These are phyloP conservation scores for Apogon talboti DNA, from an alignment of 2,797 vertebrate species.

Conservation along the genomic window DNA sequence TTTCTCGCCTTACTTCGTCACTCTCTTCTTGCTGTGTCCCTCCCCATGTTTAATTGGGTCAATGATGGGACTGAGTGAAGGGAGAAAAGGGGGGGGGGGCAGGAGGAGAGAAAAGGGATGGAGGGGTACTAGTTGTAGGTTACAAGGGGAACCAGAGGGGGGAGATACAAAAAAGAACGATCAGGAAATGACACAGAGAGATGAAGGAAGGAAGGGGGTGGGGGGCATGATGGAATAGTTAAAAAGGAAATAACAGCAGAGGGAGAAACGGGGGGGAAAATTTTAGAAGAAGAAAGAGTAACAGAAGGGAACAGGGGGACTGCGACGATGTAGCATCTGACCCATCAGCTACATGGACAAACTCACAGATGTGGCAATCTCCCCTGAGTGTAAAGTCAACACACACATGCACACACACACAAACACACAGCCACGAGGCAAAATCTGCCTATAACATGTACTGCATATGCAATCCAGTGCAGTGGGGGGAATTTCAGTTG, in stretches of 20 bases:
- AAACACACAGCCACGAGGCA: slow-evolving; percentile 53
- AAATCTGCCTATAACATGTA: slow-evolving; percentile 63
- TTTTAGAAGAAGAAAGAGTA: slow-evolving; percentile 28
- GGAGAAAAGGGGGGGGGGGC: slow-evolving; percentile 40
- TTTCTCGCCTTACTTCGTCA: slow-evolving; percentile 56
- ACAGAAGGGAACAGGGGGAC: slow-evolving; percentile 25
- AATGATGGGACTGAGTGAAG: slow-evolving; percentile 72
- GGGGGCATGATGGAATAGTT: slow-evolving; percentile 18
- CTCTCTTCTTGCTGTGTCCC: slow-evolving; percentile 64
- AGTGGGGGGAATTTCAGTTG: slow-evolving; percentile 20
- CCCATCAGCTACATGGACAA: slow-evolving; percentile 59
- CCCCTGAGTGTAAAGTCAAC: slow-evolving; percentile 53
- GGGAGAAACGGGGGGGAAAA: slow-evolving; percentile 28
- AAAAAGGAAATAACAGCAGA: slow-evolving; percentile 8
- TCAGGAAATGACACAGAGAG: slow-evolving; percentile 12
- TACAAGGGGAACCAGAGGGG: slow-evolving; percentile 23
- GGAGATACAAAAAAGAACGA: slow-evolving; percentile 13
- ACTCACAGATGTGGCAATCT: slow-evolving; percentile 73
- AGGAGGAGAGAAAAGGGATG: slow-evolving; percentile 27
- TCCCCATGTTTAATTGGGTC: slow-evolving; percentile 82
- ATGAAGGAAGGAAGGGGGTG: neutral
- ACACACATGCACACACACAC: slow-evolving; percentile 48
- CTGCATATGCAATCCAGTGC: slow-evolving; percentile 39
- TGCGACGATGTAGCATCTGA: slow-evolving; percentile 53
- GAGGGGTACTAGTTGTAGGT: slow-evolving; percentile 45